Evolutionary conservation across 1,140 invertebrate species (phyloP), one percentile per base, ranked within the genome.

Genomic region (Helicoverpa zea): DNA sequence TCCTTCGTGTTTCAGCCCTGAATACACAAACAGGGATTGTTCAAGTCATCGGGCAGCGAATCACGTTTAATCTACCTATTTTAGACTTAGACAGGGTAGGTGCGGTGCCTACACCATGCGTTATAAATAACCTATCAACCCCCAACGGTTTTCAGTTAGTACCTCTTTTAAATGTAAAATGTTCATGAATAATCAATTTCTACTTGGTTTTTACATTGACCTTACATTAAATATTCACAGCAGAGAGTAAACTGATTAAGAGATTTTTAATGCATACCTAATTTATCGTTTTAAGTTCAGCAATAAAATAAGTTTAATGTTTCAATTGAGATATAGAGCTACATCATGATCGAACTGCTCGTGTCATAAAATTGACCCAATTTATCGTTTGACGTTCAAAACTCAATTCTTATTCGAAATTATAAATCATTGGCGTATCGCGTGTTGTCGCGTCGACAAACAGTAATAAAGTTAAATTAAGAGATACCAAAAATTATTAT

Each of bases 171-270:
- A 75, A 79, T 79, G 79, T 80, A 79, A 81, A 81, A 81, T 68
- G 70, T 81, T 83, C 84, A 85, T 85, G 81, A 83, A 85, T 85
- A 85, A 85, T 81, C 76, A 85, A 85, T 80, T 73, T 78, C 59
- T 49, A 68, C 64, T 79, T 76, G 49, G 51, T 58, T 85, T 16
- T 43, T 30, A 73, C 72, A 56, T 66, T 66, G 54, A 54, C 73
- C 61, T 72, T 77, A 49, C 29, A 58, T 78, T 78, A 61, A 81
- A 83, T 81, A 83, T 79, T 83, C 79, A 79, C 47, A 61, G 35
- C 75, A 51, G 49, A 77, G 68, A 52, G 43, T 80, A 64, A 79
- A 78, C 56, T 82, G 81, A 84, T 84, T 84, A 79, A 47, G 80
- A 73, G 64, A 63, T 76, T 81, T 80, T 82, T 77, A 80, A 79